These are phyloP conservation scores for Melipona quadrifasciata DNA, from an alignment of 1,140 invertebrate genomes.

Conservation along the genomic window DNA sequence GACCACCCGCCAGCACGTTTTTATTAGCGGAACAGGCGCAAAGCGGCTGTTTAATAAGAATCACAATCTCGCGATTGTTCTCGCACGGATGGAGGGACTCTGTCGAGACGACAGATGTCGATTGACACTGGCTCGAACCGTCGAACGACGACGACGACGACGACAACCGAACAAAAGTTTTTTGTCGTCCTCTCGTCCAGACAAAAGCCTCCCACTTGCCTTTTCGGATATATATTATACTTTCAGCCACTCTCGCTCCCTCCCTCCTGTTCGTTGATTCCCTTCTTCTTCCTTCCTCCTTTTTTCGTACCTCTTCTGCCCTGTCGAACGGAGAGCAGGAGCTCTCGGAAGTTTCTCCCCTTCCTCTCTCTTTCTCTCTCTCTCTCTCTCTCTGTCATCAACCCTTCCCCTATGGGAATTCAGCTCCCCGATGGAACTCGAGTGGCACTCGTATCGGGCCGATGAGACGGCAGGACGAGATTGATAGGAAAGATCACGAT, in stretches of 20 bases:
- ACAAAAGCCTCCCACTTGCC: constrained; percentile 36
- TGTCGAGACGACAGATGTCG: constrained; percentile 34
- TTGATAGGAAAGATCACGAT: constrained; percentile 45
- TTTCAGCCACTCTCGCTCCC: constrained; percentile 31
- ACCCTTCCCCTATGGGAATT: constrained; percentile 6
- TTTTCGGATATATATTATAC: constrained; percentile 57
- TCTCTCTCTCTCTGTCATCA: background rate
- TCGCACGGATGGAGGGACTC: background rate
- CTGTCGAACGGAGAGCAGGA: constrained; percentile 1
- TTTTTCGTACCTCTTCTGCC: background rate
- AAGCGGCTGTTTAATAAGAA: constrained; percentile 24
- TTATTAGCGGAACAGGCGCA: background rate
- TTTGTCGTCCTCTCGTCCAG: constrained; percentile 10
- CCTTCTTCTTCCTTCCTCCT: constrained; percentile 4
- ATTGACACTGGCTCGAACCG: constrained; percentile 43
- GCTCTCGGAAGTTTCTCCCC: constrained; percentile 29
- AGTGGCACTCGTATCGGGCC: constrained; percentile 44
- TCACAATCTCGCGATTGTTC: constrained; percentile 28
- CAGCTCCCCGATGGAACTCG: constrained; percentile 8
- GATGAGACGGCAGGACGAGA: constrained; percentile 20
- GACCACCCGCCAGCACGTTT: background rate
- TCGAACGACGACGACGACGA: background rate
- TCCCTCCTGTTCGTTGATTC: background rate
- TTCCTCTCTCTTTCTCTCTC: background rate
- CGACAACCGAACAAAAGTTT: constrained; percentile 48